Evolutionary conservation across 2,113 vertebrate species (phyloP).

Genomic region (Cervus canadensis): DNA sequence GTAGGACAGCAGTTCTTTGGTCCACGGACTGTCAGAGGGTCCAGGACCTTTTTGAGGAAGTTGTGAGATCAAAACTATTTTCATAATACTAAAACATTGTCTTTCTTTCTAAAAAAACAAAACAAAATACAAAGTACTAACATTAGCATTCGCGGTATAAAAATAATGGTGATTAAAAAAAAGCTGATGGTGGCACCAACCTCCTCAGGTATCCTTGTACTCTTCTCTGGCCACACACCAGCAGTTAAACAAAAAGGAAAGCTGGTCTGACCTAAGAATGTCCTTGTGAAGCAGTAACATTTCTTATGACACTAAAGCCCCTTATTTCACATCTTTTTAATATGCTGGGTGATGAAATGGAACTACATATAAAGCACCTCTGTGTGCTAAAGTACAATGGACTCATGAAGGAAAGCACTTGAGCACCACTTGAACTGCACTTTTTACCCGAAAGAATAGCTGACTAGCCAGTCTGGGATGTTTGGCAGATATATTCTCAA

Average conservation of each 20-base stretch:
- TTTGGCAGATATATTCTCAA: not conserved
- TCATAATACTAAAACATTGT: not conserved
- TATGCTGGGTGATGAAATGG: not conserved
- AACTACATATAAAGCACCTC: not conserved
- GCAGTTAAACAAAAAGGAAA: not conserved
- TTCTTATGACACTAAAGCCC: not conserved
- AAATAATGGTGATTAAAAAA: not conserved
- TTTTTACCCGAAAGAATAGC: not conserved
- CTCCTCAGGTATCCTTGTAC: not conserved
- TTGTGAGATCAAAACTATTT: not conserved
- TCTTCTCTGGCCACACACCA: not conserved
- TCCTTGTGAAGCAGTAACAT: not conserved
- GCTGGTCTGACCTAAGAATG: not conserved
- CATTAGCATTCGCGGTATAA: not conserved
- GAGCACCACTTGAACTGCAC: not conserved
- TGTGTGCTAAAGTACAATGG: not conserved
- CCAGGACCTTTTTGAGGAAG: not conserved
- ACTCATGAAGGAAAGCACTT: not conserved
- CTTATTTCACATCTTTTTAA: not conserved
- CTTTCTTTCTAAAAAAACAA: not conserved
- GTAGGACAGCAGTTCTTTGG: not conserved
- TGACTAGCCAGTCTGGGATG: not conserved
- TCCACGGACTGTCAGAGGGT: not conserved
- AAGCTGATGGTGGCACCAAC: not conserved
- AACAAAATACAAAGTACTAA: not conserved